Evolutionary conservation across 2,113 vertebrate genomes (phyloP).

Genomic region (Tauraco erythrolophus): DNA sequence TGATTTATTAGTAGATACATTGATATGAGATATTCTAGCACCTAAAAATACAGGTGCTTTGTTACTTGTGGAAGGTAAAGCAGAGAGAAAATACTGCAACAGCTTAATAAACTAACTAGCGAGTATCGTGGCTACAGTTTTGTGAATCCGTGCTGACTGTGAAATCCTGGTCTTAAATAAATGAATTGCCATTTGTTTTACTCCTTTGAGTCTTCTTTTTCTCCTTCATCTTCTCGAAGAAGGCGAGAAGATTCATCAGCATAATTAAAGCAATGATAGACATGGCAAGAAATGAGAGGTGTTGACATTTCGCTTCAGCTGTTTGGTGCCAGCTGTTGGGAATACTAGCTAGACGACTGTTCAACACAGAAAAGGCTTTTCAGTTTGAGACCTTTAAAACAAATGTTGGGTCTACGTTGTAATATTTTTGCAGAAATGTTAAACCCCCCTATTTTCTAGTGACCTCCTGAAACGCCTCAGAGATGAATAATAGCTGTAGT

Average conservation of each 20-base stretch:
- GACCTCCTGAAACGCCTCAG: neutral
- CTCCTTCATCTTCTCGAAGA: neutral
- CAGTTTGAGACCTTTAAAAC: neutral
- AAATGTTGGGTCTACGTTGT: neutral
- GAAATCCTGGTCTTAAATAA: neutral
- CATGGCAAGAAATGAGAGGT: neutral
- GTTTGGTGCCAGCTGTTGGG: neutral
- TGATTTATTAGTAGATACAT: neutral
- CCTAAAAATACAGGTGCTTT: neutral
- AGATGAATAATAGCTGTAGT: neutral
- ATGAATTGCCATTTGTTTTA: neutral
- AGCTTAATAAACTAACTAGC: neutral
- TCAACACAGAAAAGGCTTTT: neutral
- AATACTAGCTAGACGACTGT: neutral
- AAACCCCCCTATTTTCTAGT: neutral
- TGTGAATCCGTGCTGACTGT: neutral
- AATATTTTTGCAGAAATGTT: neutral
- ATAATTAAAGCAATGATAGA: neutral
- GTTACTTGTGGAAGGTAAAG: neutral
- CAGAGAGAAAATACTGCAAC: neutral
- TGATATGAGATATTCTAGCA: neutral
- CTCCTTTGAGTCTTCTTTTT: neutral
- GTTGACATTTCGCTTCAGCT: neutral
- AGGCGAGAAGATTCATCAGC: neutral
- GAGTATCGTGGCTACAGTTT: neutral